Base-by-base conservation (phyloP, 2,797 vertebrate genomes). In the Rhinatrema bivittatum region DNA sequence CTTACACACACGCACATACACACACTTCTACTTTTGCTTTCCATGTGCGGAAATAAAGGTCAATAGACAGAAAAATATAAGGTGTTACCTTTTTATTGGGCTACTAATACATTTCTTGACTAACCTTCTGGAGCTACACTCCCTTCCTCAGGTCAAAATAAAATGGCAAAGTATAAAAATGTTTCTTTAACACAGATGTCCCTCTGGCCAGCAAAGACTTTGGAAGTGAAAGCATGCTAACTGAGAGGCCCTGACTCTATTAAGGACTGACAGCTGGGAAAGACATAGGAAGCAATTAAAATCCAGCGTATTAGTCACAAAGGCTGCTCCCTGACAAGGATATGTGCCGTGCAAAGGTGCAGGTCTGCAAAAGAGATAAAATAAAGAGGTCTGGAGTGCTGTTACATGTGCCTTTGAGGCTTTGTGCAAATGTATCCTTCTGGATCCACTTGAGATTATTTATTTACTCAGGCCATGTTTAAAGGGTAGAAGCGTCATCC, bases 341-440 rank as follows among this genome's bases (percentile, higher is more conserved):
- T 46, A 20, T 20, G 44, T 63, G 50, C 65, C 73, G 65, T 59
- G 53, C 19, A 72, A 68, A 62, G 56, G 50, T 18, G 1, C 15
- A 16, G 55, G 68, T 73, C 88, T 90, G 86, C 77, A 80, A 83
- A 90, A 91, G 60, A 87, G 78, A 91, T 90, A 82, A 82, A 76
- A 18, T 20, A 5, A n/a, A 25, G 10, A 0, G 7, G 1, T 52
- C 22, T 54, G 27, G 39, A 71, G 30, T 68, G 60, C 58, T 62
- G 66, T 80, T 78, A 74, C 72, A 60, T 3, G 10, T 39, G 1
- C 16, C 31, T 26, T 19, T 1, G 36, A 36, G 40, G 46, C 52
- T 74, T 65, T 65, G 56, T 64, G 57, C 55, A 66, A 56, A 56
- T 48, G 55, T 73, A 51, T 71, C 50, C 60, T 57, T 69, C 62